Base-by-base conservation (phyloP, 2,888 invertebrate species). In the Trachelus iudaicus region DNA sequence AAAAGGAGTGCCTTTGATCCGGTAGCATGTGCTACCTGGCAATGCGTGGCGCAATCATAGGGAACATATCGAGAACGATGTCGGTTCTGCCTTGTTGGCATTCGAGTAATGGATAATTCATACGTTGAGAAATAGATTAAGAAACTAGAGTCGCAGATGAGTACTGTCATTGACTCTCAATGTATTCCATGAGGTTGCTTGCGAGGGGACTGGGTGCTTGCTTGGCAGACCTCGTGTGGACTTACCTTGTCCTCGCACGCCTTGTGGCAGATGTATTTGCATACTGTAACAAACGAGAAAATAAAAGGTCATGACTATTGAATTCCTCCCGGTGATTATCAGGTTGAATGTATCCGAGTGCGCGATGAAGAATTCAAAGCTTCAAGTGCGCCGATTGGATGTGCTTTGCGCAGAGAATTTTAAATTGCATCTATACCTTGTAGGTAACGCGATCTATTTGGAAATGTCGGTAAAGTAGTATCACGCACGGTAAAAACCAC, bases 201-300 rank as follows among this genome's bases (percentile, higher is more conserved):
- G 23, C 34, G 37, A 23, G 3, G 23, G n/a, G n/a, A 74, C 40
- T n/a, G 9, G 23, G 23, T 56, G 0, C 23, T 56, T 23, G 56
- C 23, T 56, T 23, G 9, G 23, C 23, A 56, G 23, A 56, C 56
- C 56, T 56, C 23, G 56, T 23, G 56, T 56, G 56, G 56, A 56
- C 95, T 92, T 93, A 96, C 96, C 95, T 96, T 96, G 90, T 94
- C 95, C 92, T 96, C 95, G 92, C 96, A 96, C 82, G 94, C 93
- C 91, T 95, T 94, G 92, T 96, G 96, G 91, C 96, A 96, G 89
- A 95, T 95, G 92, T 95, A 96, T 93, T 96, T 96, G 94, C 96
- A 96, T 83, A 96, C 96, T 96, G 95, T 89, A 95, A 95, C 92
- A 93, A 92, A 91, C 89, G 88, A 69, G 23, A 81, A 76, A 79